phyloP scores from a whole-genome alignment of 2,888 invertebrate species.

The Nephrotoma appendiculata region DNA sequence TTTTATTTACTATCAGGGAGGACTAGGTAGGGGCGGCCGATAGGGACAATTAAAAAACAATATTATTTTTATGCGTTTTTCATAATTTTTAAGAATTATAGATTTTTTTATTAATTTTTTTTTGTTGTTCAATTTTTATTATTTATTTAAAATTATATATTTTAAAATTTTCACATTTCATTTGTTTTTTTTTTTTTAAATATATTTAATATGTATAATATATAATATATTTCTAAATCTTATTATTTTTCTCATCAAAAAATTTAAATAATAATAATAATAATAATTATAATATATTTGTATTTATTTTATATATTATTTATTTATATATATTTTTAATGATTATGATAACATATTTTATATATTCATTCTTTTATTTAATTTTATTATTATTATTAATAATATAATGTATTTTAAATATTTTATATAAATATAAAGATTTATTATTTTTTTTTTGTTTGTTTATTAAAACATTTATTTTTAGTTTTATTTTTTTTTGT shows the following conservation, averaged over 20 bases:
- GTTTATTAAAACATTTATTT: not conserved
- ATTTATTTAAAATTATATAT: not conserved
- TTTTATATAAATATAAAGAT: not conserved
- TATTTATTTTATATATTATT: not conserved
- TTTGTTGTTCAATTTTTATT: not conserved
- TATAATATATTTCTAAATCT: not conserved
- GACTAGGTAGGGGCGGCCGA: no score
- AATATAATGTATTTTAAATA: not conserved
- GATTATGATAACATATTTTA: not conserved
- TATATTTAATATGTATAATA: not conserved
- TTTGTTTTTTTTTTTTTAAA: not conserved
- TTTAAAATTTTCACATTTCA: not conserved
- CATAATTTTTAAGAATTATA: not conserved
- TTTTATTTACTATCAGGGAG: no score
- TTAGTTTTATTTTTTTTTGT: not conserved
- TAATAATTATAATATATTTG: not conserved
- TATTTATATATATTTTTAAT: not conserved
- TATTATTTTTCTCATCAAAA: not conserved
- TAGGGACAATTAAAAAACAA: not conserved
- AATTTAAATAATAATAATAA: not conserved
- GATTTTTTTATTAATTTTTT: not conserved
- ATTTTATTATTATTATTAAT: not conserved
- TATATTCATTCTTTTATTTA: not conserved
- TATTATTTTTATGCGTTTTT: not conserved
- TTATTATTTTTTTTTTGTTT: not conserved